Evolutionary conservation across 2,113 vertebrate genomes (phyloP).

Genomic region (Circaetus gallicus): DNA sequence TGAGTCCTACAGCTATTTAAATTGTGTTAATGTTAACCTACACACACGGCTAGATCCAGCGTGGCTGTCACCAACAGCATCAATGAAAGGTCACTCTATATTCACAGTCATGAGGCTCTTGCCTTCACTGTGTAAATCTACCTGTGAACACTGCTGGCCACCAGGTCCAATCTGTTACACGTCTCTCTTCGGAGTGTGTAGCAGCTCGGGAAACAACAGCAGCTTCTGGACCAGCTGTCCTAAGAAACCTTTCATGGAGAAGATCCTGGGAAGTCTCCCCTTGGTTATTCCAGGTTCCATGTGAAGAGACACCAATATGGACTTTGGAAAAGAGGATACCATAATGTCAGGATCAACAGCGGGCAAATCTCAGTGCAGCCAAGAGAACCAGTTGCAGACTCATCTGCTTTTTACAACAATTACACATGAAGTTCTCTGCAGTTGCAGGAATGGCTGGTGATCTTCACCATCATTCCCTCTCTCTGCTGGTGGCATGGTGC

Average conservation of each 20-base stretch:
- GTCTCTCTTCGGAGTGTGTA: not conserved
- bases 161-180: not conserved
- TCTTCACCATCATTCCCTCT: not conserved
- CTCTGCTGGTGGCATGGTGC: not conserved
- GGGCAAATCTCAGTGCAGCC: not conserved
- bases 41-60: not conserved
- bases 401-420: not conserved
- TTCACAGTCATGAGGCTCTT: not conserved
- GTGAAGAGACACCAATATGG: not conserved
- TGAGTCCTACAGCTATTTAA: not conserved
- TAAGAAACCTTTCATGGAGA: not conserved
- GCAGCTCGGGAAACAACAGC: not conserved
- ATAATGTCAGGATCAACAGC: not conserved
- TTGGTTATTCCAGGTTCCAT: not conserved
- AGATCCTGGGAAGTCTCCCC: not conserved
- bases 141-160: not conserved
- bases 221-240: not conserved
- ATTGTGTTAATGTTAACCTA: not conserved
- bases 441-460: not conserved
- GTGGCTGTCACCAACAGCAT: not conserved
- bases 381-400: not conserved
- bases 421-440: not conserved
- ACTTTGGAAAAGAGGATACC: not conserved
- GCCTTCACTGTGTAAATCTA: not conserved
- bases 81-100: not conserved